Base-by-base conservation (phyloP, 2,888 invertebrate genomes). In the Drosophila birchii region DNA sequence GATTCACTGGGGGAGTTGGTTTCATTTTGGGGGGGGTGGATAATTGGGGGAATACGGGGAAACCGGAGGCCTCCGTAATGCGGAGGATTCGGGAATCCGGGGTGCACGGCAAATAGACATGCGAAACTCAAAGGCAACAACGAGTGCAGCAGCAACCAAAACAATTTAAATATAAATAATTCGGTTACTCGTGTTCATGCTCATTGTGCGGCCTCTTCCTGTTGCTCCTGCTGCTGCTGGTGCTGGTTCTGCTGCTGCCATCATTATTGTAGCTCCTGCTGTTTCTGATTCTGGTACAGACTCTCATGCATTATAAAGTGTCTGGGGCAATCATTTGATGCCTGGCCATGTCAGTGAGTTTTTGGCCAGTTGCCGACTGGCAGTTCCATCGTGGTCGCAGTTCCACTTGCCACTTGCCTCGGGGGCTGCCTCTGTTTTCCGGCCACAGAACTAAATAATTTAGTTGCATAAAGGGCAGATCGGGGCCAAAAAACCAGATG, bases 241-340 rank as follows among this genome's bases (percentile, higher is more conserved):
- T n/a, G n/a, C n/a, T n/a, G n/a, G n/a, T n/a, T n/a, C 54, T 63
- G 66, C 61, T 60, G 69, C 41, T 14, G 58, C 55, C 77, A 44
- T 66, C 77, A 73, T 85, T 81, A 69, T 66, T 78, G 78, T 32
- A 58, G 63, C 68, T 71, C 23, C 44, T 77, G 84, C 45, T 61
- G 60, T 32, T 41, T 43, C 26, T 76, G 63, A 20, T 74, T 59
- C 49, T 74, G 69, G 43, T 61, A 68, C 62, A 64, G 74, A 62
- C 85, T 88, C 85, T 88, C 85, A 87, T 85, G 81, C 89, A 86
- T 88, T 88, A 88, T 88, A 84, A 90, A 88, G 88, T 88, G 90
- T 88, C 84, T 89, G 86, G 81, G 74, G 74, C 86, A 79, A 89
- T 89, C 86, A 89, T 81, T 80, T 87, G 89, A 78, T 82, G 80